Base-by-base conservation (phyloP, 1,140 invertebrate genomes). In the Bathynomus jamesi region DNA sequence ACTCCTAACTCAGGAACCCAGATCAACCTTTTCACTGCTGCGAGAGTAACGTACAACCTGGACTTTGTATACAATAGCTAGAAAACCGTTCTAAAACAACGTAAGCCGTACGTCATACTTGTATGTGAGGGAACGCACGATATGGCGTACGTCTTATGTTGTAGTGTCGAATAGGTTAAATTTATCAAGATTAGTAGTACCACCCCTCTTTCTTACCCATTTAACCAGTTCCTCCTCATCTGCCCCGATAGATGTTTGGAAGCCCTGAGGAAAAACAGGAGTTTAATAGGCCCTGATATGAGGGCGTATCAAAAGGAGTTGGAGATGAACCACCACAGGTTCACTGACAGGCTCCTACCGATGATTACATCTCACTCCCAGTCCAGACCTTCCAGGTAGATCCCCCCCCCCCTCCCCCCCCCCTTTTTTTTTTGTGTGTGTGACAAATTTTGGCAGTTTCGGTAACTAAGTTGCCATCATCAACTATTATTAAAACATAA, bases 251-350 rank as follows among this genome's bases (percentile, higher is more conserved):
- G 92, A 79, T 98, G 95, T 82, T 84, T 88, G 10, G 95, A 98
- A 84, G 95, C 96, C 10, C 84, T 99, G 67, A 88, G 89, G 69
- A 94, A 91, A 79, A 99, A 98, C 83, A 93, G 95, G 81, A 91
- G 90, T 80, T 83, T 98, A 27, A 98, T 98, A 79, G 89, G 91
- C 62, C 87, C 88, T 13, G 93, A 96, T 84, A 95, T 98, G 85
- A 88, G 91, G 75, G 95, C 97, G 82, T 98, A 97, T 85, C 95
- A 97, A 84, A 87, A 89, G 69, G 95, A 98, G 85, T 82, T 98
- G 32, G 94, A 97, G 82, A 87, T 93, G 63, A 98, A 96, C 85
- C 94, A 95, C 84, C 87, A 90, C 80, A 86, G 88, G 75, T 91
- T 97, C 79, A 90, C 89, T 3, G 93, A 94, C 78, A 87, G 91